phyloP scores from a whole-genome alignment of 2,888 invertebrate species.

The Trachelus troglodyta region DNA sequence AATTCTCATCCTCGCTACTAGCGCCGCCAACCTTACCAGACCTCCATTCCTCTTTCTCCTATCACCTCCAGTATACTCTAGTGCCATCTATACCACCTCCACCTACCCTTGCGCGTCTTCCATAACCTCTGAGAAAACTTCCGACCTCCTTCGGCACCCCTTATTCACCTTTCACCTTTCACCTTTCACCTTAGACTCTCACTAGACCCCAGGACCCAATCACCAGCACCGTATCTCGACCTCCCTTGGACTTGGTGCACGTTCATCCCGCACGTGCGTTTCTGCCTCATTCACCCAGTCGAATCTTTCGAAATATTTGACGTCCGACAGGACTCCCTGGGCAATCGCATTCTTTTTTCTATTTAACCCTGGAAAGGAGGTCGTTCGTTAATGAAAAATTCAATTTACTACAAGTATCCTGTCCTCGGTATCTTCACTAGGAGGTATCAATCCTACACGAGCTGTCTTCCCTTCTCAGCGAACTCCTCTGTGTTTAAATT shows the following conservation, averaged over 20 bases:
- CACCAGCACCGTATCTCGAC: neutral
- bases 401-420: neutral
- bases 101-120: neutral
- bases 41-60: constrained; percentile 18
- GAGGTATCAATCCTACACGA: neutral
- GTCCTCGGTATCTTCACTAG: neutral
- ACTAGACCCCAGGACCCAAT: neutral
- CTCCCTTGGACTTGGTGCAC: neutral
- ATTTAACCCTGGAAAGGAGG: neutral
- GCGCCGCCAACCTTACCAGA: constrained; percentile 9
- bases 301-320: neutral
- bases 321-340: too few relatives aligned
- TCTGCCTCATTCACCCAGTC: neutral
- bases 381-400: neutral
- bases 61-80: neutral
- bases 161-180: neutral
- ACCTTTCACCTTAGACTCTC: neutral
- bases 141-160: neutral
- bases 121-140: neutral
- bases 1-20: constrained; percentile 45
- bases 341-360: neutral
- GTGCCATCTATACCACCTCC: neutral
- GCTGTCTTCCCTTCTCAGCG: neutral
- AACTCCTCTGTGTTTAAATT: constrained; percentile 12
- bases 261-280: neutral